phyloP scores from a whole-genome alignment of 2,113 vertebrate genomes.

The Nipponia nippon region DNA sequence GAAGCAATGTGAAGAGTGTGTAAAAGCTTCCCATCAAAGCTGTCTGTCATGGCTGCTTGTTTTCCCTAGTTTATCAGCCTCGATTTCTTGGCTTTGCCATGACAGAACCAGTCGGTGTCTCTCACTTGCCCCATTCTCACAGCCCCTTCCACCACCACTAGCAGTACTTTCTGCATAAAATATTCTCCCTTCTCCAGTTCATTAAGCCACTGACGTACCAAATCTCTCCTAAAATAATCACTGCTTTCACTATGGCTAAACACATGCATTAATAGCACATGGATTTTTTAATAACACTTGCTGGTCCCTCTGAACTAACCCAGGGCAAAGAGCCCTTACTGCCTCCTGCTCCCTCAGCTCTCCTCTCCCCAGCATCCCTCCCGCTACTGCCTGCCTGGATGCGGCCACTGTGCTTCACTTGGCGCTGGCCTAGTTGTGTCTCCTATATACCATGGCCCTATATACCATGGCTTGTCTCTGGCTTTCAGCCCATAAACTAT shows the following conservation, averaged over 20 bases:
- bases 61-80: neutral
- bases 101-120: accelerated
- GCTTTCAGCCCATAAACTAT: neutral
- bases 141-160: neutral
- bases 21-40: neutral
- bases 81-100: neutral
- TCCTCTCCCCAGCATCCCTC: neutral
- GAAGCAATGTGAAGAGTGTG: accelerated
- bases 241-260: neutral
- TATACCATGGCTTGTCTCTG: neutral
- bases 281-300: neutral
- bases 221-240: neutral
- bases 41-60: neutral
- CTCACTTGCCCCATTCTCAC: neutral
- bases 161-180: neutral
- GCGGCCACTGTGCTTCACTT: neutral
- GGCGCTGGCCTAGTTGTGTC: neutral
- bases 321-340: neutral
- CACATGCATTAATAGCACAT: neutral
- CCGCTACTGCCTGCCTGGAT: neutral
- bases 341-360: neutral
- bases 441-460: neutral
- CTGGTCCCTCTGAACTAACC: neutral
- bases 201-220: neutral
- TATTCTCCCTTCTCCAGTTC: neutral